These are phyloP conservation scores for Anastrepha ludens DNA, from an alignment of 1,140 invertebrate genomes.

Conservation along the genomic window DNA sequence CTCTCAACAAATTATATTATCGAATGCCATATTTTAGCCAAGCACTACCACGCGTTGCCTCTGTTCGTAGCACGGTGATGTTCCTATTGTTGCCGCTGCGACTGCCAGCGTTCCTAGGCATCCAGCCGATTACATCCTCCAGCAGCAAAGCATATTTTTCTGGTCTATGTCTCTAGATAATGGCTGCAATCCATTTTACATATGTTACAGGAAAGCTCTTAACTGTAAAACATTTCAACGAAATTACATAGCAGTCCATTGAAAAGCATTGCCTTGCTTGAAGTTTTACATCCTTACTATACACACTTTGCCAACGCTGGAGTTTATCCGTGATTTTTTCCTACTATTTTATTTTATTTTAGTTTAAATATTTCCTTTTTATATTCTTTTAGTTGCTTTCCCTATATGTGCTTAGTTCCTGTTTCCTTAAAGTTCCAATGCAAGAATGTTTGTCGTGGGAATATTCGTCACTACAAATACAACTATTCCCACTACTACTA, in stretches of 20 bases:
- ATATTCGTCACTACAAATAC: constrained; percentile 8
- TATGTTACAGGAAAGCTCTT: constrained; percentile 39
- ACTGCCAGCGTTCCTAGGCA: not conserved
- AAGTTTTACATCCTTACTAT: not conserved
- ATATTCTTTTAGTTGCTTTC: constrained; percentile 8
- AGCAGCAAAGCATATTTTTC: not conserved
- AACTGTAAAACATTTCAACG: not conserved
- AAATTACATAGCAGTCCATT: not conserved
- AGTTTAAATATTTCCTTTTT: not conserved
- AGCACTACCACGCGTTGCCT: not conserved
- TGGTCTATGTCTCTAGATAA: not conserved
- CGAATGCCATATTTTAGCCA: not conserved
- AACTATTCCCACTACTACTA: not conserved
- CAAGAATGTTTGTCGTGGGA: constrained; percentile 37
- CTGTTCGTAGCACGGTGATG: not conserved
- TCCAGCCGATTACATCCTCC: not conserved
- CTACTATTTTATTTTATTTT: not conserved
- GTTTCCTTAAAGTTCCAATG: not conserved
- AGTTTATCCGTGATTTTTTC: not conserved
- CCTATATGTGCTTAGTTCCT: not conserved
- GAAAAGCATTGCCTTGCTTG: not conserved
- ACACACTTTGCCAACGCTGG: not conserved
- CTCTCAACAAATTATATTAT: not conserved
- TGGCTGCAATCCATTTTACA: constrained; percentile 5
- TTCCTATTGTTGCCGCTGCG: not conserved